Evolutionary conservation across 2,113 vertebrate genomes (phyloP), one percentile per base, ranked within the genome.

Genomic region (Campylorhamphus procurvoides): DNA sequence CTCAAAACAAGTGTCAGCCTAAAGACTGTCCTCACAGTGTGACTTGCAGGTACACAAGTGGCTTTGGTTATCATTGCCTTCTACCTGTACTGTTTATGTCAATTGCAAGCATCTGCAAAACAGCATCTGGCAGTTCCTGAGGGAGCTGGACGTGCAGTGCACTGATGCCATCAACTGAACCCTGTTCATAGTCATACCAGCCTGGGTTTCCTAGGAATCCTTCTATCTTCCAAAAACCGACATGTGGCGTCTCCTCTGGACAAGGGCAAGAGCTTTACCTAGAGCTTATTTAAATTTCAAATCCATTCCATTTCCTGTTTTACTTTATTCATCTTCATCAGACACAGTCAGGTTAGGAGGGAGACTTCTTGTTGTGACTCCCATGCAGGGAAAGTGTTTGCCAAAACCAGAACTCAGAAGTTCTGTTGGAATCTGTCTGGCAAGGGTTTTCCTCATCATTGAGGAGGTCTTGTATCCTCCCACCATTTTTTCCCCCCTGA

Each of bases 401-500:
- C 33, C 31, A 40, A 71, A 88, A 56, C 42, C 27, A 63, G 35
- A 68, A 59, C 31, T 56, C 9, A 25, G 37, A 74, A 63, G 25
- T 80, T 35, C 46, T 50, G 1, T 23, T 76, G 44, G 63, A 66
- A n/a, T 56, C 23, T 37, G 9, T n/a, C 18, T 13, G 6, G 15
- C 1, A 28, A 77, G 7, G 25, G 35, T 72, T 68, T 56, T 25
- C n/a, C 37, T 80, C 19, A 44, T 77, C 42, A 23, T 85, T 81
- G 5, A 31, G 60, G 12, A 55, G 22, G 5, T 49, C 69, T 86
- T 80, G 17, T 68, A 27, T 69, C 44, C 23, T 52, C 28, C 15
- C 56, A 29, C 4, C 3, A 3, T 25, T 40, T 44, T 47, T 46
- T 4, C 1, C 7, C 23, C 3, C 29, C 28, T 11, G 1, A 7